Evolutionary conservation across 2,797 vertebrate species (phyloP), one percentile per base, ranked within the genome.

Genomic region (Euphonia xanthogaster): DNA sequence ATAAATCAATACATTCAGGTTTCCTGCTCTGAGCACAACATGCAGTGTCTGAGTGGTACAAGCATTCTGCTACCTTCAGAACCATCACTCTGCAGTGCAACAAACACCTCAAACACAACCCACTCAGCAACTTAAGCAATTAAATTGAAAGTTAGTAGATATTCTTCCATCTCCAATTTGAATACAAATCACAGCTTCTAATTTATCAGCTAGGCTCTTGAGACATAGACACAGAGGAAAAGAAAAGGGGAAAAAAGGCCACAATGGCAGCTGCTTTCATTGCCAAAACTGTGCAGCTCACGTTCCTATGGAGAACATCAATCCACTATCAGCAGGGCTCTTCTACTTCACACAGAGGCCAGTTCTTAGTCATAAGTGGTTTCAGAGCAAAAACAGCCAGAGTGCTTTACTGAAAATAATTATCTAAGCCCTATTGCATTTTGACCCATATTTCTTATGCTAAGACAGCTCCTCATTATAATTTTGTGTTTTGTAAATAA

Each of bases 181-280:
- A 91, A 79, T 74, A 85, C 28, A 91, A 94, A 93, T 47, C 77
- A 79, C 68, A 87, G 62, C 54, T 94, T 92, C 79, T 74, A 73
- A 63, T 81, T 96, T 86, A 76, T 53, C 24, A 85, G 31, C 47
- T 42, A 51, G 39, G 30, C 71, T 87, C 83, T 70, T 65, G 76
- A 90, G 63, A 92, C 30, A 68, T 10, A 45, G 21, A 58, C 44
- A 39, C 10, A 35, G 2, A 31, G 8, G 7, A 11, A 33, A 67
- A 61, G 7, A 22, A 75, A 70, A 51, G 10, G 12, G 9, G 9
- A 28, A 25, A 60, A 33, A 63, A 72, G 3, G 23, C 35, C 24
- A 15, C 23, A 92, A 79, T 35, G 30, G 71, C 63, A 79, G 25
- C 33, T 75, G 33, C 21, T 87, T 79, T 76, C 65, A 25, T 70